Evolutionary conservation across 2,113 vertebrate species (phyloP), one percentile per base, ranked within the genome.

Genomic region (Alethe castanea): DNA sequence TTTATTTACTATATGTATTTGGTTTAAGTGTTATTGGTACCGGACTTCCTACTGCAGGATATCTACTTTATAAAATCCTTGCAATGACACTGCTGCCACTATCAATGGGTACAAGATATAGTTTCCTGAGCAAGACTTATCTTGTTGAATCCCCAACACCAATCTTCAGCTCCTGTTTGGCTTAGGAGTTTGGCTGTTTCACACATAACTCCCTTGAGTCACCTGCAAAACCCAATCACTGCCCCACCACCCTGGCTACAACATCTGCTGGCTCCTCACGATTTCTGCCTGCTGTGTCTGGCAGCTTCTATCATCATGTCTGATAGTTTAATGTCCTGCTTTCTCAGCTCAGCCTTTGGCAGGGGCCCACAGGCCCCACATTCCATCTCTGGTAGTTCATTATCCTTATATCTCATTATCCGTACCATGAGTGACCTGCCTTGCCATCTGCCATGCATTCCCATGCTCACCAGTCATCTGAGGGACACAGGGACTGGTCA

Each of bases 241-340:
- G 2, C 3, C 3, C 2, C 24, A 19, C 15, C 0, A 0, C 19
- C 23, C 65, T 42, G 20, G 6, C 20, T 70, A 24, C 33, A 81
- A 31, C 4, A 38, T 38, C 35, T 73, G 20, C 56, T 8, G 4
- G 12, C 15, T 64, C 29, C 59, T 88, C 15, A 14, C 13, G 5
- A 6, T 20, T 50, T 74, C 78, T 59, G 11, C 19, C 26, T 67
- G 52, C 17, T 22, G 3, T 5, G 0, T 35, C 38, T 62, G 47
- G 16, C 31, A 69, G 45, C 11, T 36, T 90, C 19, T 45, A 11
- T 14, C 11, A 14, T 33, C 44, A 16, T 6, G 8, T 54, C 25
- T 60, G 12, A 8, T 29, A 26, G 31, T 14, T 44, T 40, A 19
- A 14, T 24, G 53, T 56, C 29, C 22, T 77, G 25, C 22, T 77